A percentile compares a stretch with the other conserved stretches of the same genome.
phyloP scores from a whole-genome alignment of 2,888 invertebrate genomes.

The Piscicola geometra region DNA sequence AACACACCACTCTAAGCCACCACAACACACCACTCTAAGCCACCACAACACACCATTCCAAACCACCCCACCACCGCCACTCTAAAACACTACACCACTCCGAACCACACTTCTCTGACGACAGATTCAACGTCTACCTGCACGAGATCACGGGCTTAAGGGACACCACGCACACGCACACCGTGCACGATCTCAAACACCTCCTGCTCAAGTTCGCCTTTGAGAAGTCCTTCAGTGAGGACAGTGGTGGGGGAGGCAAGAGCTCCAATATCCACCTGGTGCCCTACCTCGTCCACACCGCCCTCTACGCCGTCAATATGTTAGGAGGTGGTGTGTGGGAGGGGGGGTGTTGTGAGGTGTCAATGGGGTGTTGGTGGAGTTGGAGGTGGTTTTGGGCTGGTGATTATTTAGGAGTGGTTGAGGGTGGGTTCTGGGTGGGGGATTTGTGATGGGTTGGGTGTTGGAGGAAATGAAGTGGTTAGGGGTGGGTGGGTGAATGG shows the following conservation, averaged over 20 bases:
- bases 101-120: too few relatives aligned
- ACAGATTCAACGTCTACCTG: constrained; percentile 61
- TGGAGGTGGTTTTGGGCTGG: too few relatives aligned
- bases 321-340: constrained; percentile 46
- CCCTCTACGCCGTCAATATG: constrained; percentile 74
- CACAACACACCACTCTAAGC: too few relatives aligned
- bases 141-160: constrained; percentile 58
- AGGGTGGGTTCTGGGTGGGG: too few relatives aligned
- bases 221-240: constrained; percentile 92
- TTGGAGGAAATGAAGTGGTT: too few relatives aligned
- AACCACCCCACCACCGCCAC: too few relatives aligned
- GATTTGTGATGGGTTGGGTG: too few relatives aligned
- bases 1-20: too few relatives aligned
- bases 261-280: constrained; percentile 95
- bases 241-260: constrained; percentile 83
- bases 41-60: too few relatives aligned
- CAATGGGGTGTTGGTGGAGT: neutral
- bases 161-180: constrained; percentile 60
- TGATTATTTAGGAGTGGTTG: too few relatives aligned
- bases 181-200: constrained; percentile 87
- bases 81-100: neutral
- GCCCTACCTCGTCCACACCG: constrained; percentile 88
- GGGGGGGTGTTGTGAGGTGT: neutral
- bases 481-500: neutral
- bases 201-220: constrained; percentile 81